These are phyloP conservation scores for Drosophila parabipectinata DNA, from an alignment of 1,140 invertebrate species.

Conservation along the genomic window DNA sequence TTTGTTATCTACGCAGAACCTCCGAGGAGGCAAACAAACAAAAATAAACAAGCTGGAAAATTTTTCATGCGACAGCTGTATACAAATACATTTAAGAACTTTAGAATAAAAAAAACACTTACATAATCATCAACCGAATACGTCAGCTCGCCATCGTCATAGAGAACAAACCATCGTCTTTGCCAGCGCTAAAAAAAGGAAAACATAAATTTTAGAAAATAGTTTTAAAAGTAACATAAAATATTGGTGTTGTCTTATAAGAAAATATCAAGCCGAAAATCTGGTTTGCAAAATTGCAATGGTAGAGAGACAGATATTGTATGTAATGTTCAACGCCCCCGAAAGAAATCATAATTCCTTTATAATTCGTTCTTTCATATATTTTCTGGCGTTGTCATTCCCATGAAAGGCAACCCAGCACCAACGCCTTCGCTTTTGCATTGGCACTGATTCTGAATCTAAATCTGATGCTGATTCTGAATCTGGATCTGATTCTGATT, in stretches of 20 bases:
- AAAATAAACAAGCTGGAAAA: not conserved
- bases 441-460: constrained; percentile 31
- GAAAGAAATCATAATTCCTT: constrained; percentile 69
- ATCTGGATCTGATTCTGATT: constrained; percentile 59
- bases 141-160: constrained; percentile 97
- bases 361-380: constrained; percentile 57
- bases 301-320: constrained; percentile 23
- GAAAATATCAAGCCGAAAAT: not conserved
- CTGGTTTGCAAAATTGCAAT: constrained; percentile 13
- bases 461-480: constrained; percentile 32
- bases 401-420: constrained; percentile 49
- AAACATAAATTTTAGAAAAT: constrained; percentile 45
- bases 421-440: constrained; percentile 18
- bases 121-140: constrained; percentile 98
- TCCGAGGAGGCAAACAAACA: not conserved
- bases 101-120: constrained; percentile 85
- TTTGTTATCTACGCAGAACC: constrained; percentile 4
- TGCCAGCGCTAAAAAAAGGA: constrained; percentile 96
- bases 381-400: constrained; percentile 59
- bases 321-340: constrained; percentile 64
- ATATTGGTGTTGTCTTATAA: not conserved
- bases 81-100: not conserved
- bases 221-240: constrained; percentile 2
- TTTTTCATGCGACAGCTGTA: not conserved
- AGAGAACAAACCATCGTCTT: constrained; percentile 97